Evolutionary conservation across 1,140 invertebrate species (phyloP), one percentile per base, ranked within the genome.

Genomic region (Pseudomyrmex flavicornis): DNA sequence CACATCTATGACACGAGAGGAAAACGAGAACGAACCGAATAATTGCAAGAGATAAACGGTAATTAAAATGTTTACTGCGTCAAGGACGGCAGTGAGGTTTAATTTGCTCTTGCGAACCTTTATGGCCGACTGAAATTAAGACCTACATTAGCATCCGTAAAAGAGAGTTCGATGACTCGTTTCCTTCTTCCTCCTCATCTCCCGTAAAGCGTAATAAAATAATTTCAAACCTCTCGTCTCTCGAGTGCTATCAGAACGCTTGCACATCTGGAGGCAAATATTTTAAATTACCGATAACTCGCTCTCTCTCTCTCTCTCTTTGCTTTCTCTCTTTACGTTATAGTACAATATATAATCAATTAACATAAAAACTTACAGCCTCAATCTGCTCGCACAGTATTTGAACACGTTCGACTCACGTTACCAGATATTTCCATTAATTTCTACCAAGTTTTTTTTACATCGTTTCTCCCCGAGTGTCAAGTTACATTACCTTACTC

Each of bases 41-140:
- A 80, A 80, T 80, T 80, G 66, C 76, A 56, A n/a, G 44, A 80
- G 76, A 80, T 72, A 80, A 66, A 80, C 44, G 76, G 12, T 59
- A 80, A 80, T 80, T 80, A 80, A 72, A 80, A 80, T 80, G 76
- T 80, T 80, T 70, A 72, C 66, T 66, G 20, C 56, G 54, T n/a
- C 44, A 59, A 61, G 69, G 59, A 58, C 10, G 75, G 26, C n/a
- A 20, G 52, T 20, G 76, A 17, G 46, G 44, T 35, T 12, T 54
- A 72, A 48, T 80, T 80, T 70, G n/a, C 26, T 9, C 22, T 59
- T 70, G 12, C n/a, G 20, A 46, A 58, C 9, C 50, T 26, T 66
- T 15, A 59, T 20, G 10, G 44, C 65, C 54, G 76, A 70, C 72
- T 17, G 35, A 80, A 80, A 80, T 80, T 48, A 72, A 70, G 54